Base-by-base conservation (phyloP, 2,113 vertebrate genomes). In the Nerophis ophidion region DNA sequence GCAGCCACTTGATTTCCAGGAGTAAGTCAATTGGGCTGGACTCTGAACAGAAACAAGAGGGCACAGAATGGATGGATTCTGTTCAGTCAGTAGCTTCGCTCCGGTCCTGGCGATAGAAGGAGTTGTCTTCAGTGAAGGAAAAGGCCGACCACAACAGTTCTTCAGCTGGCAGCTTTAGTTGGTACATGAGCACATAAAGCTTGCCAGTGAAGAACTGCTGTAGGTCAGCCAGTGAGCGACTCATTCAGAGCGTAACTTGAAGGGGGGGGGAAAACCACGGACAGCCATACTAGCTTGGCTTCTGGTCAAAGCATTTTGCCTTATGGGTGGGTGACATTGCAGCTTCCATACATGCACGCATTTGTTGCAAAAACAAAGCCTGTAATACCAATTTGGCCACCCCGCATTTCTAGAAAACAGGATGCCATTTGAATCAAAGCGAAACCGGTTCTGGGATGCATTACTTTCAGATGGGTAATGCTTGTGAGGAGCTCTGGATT, bases 151-250 rank as follows among this genome's bases (percentile, higher is more conserved):
- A 94, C 97, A 97, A 97, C 97, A 99, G 97, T 98, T 99, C 97
- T 99, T 99, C 97, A 99, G 97, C 97, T 98, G 97, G 97, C 97
- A 99, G 97, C 97, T 99, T 99, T 98, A 99, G 96, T 91, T 92
- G 91, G 74, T 88, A 89, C 85, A 93, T 83, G 91, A 90, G 89
- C 91, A 98, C 97, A 94, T 99, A 99, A 99, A 99, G 96, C 97
- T 95, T 95, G 97, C 96, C 97, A 97, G 96, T 96, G 97, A 99
- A 99, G 97, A 99, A 99, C 97, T 98, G 93, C 92, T 97, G 94
- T 92, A 81, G 91, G 92, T 93, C 90, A 92, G 96, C 97, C 96
- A 94, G 14, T 55, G 47, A 77, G 74, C 77, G 62, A 58, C 54
- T 19, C 6, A 57, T 47, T 55, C 36, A n/a, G 33, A 10, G 40